Evolutionary conservation across 2,797 vertebrate species (phyloP).

Genomic region (Fundulus diaphanus): DNA sequence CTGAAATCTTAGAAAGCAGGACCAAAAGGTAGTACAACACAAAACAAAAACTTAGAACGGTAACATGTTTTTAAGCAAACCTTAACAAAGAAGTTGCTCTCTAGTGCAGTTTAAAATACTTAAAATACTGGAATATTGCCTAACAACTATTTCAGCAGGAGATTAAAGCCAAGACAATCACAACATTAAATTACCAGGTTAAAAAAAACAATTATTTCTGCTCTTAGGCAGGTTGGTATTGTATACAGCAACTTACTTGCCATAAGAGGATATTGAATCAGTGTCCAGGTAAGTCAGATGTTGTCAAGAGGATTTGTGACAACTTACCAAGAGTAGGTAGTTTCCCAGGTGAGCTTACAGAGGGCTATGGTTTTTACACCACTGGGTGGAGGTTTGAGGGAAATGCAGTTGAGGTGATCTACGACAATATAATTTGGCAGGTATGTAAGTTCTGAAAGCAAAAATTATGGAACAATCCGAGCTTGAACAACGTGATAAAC

Average conservation of each 20-base stretch:
- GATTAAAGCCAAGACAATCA: neutral
- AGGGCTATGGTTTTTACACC: too few species aligned
- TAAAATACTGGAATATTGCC: neutral
- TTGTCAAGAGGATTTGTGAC: neutral
- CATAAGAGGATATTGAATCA: neutral
- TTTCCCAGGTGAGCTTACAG: neutral
- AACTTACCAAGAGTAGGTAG: neutral
- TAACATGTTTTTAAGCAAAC: neutral
- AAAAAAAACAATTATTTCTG: neutral
- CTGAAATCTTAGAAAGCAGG: neutral
- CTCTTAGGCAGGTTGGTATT: neutral
- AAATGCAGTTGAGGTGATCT: too few species aligned
- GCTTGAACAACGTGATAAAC: too few species aligned
- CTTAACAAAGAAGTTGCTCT: neutral
- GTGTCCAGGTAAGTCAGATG: too few species aligned
- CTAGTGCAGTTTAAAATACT: neutral
- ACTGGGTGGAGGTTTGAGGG: too few species aligned
- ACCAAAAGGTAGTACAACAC: neutral
- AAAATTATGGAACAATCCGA: too few species aligned
- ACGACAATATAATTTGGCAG: too few species aligned
- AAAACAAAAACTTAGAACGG: neutral
- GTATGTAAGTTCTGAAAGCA: too few species aligned
- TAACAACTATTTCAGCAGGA: neutral
- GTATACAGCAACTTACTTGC: neutral
- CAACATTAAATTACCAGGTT: neutral